These are phyloP conservation scores for Muscina levida DNA, from an alignment of 2,888 invertebrate genomes.

Conservation along the genomic window DNA sequence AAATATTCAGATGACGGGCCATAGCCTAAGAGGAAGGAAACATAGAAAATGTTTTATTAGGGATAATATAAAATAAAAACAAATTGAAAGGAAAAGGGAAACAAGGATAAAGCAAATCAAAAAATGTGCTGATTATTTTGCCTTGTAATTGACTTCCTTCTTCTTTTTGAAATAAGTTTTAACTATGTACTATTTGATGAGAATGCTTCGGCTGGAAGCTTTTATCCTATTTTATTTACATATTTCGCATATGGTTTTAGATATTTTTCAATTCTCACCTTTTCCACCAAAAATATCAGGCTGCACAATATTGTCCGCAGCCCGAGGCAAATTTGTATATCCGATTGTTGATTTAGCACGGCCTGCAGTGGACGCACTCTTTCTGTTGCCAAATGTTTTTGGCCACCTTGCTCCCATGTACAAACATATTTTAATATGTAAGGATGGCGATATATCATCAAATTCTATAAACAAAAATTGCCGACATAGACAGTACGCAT, in stretches of 20 bases:
- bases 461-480: slow-evolving; percentile 83
- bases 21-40: slow-evolving; percentile 82
- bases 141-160: too few species aligned
- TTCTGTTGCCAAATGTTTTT: slow-evolving; percentile 90
- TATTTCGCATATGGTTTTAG: too few species aligned
- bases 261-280: too few species aligned
- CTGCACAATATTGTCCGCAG: slow-evolving; percentile 90
- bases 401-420: slow-evolving; percentile 88
- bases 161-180: too few species aligned
- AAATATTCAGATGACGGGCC: slow-evolving; percentile 91
- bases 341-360: slow-evolving; percentile 84
- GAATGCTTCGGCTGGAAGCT: too few species aligned
- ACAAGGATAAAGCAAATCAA: too few species aligned
- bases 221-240: too few species aligned
- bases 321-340: slow-evolving; percentile 91
- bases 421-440: slow-evolving; percentile 90
- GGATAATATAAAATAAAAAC: neutral
- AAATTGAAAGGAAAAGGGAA: too few species aligned
- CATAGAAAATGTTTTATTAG: slow-evolving; percentile 24
- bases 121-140: too few species aligned
- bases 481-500: neutral
- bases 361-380: slow-evolving; percentile 88
- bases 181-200: too few species aligned
- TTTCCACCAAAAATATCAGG: slow-evolving; percentile 90
- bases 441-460: slow-evolving; percentile 92